Conservation (phyloP, 2,888 invertebrate species). For the Acrocera orbiculus region DNA sequence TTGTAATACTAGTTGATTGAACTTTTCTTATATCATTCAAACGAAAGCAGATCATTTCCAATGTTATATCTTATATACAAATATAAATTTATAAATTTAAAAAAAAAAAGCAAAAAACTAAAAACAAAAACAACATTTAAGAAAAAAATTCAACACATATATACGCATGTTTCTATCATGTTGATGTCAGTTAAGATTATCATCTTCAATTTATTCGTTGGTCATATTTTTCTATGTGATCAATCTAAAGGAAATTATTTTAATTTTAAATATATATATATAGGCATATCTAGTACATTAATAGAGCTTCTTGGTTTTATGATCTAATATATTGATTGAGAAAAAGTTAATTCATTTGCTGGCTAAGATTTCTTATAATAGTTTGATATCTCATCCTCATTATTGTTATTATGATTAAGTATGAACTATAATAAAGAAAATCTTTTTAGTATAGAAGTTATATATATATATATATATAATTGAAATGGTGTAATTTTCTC, state of each 20-base stretch:
- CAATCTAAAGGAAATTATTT: conserved; percentile 8
- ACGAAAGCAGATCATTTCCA: too few species aligned
- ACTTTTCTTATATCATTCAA: too few species aligned
- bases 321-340: conserved; percentile 7
- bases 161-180: conserved; percentile 6
- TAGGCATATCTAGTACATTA: conserved; percentile 1
- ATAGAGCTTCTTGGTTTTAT: conserved; percentile 5
- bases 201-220: conserved; percentile 11
- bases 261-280: conserved; percentile 9
- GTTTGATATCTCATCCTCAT: conserved; percentile 13
- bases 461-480: too few species aligned
- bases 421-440: too few species aligned
- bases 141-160: too few species aligned
- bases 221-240: conserved; percentile 4
- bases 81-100: too few species aligned
- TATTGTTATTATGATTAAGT: conserved; percentile 12
- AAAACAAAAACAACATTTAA: too few species aligned
- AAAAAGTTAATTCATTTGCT: conserved; percentile 1
- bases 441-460: too few species aligned
- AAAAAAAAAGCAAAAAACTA: too few species aligned
- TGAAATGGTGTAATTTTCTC: too few species aligned
- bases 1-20: too few species aligned
- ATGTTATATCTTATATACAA: too few species aligned
- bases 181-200: conserved; percentile 8
- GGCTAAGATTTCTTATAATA: conserved; percentile 9